Evolutionary conservation across 2,797 vertebrate genomes (phyloP), one percentile per base, ranked within the genome.

Genomic region (Propithecus deckenii): DNA sequence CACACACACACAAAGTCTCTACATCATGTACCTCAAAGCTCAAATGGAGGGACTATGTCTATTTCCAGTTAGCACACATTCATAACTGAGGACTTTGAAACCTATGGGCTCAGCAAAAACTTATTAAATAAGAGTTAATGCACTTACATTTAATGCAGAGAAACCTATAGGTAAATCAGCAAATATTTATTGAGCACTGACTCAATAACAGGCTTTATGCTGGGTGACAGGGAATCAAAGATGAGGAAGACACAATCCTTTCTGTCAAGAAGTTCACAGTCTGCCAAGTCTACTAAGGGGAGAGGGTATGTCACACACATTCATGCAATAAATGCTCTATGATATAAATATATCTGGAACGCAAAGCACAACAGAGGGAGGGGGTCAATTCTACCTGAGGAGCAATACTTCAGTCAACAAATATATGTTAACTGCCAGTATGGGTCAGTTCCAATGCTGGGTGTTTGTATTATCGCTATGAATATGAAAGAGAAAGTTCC

Each of bases 271-370:
- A 80, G 38, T 65, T 79, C 41, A 61, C 0, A 28, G 3, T 52
- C 38, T 59, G 20, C 28, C 8, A 20, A 74, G 9, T 74, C 43
- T 55, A 41, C 20, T 43, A 22, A 72, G 12, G 71, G 38, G 32
- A 79, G 0, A n/a, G 25, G 72, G 46, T 0, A 18, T 2, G 17
- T 1, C 35, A 23, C 13, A 57, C 2, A 72, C 9, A 46, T n/a
- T 32, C n/a, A 11, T 22, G 35, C 20, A 35, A 52, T 18, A 65
- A 48, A n/a, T 61, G 41, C 17, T 3, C 6, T 69, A 7, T 4
- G 17, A 59, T 11, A 28, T 17, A 52, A 50, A 0, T 14, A 35
- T 22, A 15, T 20, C 63, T 15, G 23, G 80, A 85, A 71, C 52
- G 7, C 18, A 80, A 72, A 50, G 32, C 8, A 46, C 12, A 20